Evolutionary conservation across 92 coral and sea anemone species (phyloP).

Genomic region (Bergia puertoricense): DNA sequence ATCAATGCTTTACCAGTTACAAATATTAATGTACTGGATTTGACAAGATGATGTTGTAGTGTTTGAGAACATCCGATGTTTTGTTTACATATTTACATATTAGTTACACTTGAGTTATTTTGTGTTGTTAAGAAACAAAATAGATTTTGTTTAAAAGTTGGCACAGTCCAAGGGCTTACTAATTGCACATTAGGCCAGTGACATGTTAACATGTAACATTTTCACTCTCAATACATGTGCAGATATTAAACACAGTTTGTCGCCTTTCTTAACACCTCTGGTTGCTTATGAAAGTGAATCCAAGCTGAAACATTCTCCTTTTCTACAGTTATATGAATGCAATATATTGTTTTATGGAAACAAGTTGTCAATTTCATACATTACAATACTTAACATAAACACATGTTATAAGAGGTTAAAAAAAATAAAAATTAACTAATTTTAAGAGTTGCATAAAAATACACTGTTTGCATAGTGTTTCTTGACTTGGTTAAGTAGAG

Average conservation of each 20-base stretch:
- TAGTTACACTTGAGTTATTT: neutral
- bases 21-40: neutral
- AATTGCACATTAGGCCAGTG: conserved; percentile 50
- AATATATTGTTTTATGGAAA: no score
- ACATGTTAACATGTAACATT: conserved; percentile 23
- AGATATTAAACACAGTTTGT: conserved; percentile 38
- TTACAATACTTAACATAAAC: no score
- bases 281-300: conserved; percentile 44
- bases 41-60: no score
- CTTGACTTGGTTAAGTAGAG: no score
- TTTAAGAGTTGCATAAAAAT: no score
- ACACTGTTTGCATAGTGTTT: no score
- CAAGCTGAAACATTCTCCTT: conserved; percentile 39
- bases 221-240: conserved; percentile 33
- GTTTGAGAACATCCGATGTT: no score
- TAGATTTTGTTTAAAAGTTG: neutral
- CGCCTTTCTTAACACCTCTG: conserved; percentile 43
- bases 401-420: no score
- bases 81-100: neutral
- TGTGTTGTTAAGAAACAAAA: neutral
- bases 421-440: no score
- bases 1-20: neutral
- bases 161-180: no score
- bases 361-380: no score
- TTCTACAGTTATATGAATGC: neutral